Evolutionary conservation across 2,113 vertebrate species (phyloP).

Genomic region (Tychaedon coryphoeus): DNA sequence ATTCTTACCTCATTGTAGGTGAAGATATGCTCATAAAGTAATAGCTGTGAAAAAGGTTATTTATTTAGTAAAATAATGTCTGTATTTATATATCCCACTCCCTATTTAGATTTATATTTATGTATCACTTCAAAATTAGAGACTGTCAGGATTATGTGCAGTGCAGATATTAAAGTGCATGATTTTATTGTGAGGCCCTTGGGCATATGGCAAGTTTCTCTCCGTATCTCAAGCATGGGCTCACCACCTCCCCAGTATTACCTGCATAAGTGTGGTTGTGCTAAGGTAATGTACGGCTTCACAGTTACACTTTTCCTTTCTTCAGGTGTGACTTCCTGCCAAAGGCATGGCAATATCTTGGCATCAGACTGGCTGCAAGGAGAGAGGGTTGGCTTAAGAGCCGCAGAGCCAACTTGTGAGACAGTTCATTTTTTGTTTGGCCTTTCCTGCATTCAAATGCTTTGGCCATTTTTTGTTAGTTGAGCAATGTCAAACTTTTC

Average conservation of each 20-base stretch:
- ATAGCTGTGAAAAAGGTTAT: background rate
- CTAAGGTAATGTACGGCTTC: background rate
- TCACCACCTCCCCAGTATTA: background rate
- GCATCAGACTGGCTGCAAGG: background rate
- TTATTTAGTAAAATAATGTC: background rate
- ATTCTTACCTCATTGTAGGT: background rate
- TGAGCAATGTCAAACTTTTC: background rate
- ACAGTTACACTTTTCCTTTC: background rate
- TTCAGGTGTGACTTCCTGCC: background rate
- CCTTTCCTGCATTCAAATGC: background rate
- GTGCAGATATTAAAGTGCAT: background rate
- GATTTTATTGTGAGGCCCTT: background rate
- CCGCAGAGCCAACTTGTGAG: background rate
- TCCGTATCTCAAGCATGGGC: background rate
- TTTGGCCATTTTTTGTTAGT: background rate
- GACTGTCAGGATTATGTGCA: background rate
- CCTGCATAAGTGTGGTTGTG: rapidly evolving
- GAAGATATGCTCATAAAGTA: background rate
- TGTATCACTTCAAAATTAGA: background rate
- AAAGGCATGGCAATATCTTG: background rate
- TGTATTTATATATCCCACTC: background rate
- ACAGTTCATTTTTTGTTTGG: background rate
- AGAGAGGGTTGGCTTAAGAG: background rate
- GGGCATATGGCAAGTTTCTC: background rate
- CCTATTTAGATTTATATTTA: background rate